Evolutionary conservation across 2,113 vertebrate genomes (phyloP).

Genomic region (Athene cunicularia): DNA sequence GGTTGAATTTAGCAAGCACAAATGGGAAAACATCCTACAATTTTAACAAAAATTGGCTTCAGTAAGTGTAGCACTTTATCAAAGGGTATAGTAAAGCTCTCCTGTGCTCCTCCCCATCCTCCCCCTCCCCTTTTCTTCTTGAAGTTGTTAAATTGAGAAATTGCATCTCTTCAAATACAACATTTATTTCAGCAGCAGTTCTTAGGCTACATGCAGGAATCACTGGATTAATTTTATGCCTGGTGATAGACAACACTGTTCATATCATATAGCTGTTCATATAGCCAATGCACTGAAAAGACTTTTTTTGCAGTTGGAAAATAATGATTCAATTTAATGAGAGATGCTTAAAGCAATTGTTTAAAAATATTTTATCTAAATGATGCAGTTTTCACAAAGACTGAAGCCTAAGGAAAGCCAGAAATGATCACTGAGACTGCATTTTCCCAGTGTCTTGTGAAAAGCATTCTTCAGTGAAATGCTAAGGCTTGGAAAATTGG

Average conservation of each 20-base stretch:
- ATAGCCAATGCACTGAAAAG: background rate
- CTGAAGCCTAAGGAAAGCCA: background rate
- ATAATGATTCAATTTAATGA: background rate
- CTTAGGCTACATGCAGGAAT: background rate
- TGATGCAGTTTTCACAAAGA: background rate
- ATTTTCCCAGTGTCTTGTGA: background rate
- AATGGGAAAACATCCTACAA: background rate
- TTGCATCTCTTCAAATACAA: background rate
- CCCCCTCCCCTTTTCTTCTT: background rate
- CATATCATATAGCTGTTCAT: background rate
- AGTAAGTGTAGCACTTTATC: background rate
- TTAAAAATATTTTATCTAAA: background rate
- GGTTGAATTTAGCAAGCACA: background rate
- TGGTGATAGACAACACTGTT: background rate
- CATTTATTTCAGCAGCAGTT: background rate
- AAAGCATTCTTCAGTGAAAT: background rate
- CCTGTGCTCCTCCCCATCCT: accelerated
- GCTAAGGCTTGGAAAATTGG: too few relatives aligned
- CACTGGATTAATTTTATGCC: background rate
- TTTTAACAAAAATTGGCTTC: background rate
- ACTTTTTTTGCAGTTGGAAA: background rate
- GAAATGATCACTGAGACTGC: background rate
- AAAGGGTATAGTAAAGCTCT: background rate
- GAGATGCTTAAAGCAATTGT: background rate
- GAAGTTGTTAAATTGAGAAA: background rate